These are phyloP conservation scores for Mungos mungo DNA, from an alignment of 2,113 vertebrate genomes.

Conservation along the genomic window DNA sequence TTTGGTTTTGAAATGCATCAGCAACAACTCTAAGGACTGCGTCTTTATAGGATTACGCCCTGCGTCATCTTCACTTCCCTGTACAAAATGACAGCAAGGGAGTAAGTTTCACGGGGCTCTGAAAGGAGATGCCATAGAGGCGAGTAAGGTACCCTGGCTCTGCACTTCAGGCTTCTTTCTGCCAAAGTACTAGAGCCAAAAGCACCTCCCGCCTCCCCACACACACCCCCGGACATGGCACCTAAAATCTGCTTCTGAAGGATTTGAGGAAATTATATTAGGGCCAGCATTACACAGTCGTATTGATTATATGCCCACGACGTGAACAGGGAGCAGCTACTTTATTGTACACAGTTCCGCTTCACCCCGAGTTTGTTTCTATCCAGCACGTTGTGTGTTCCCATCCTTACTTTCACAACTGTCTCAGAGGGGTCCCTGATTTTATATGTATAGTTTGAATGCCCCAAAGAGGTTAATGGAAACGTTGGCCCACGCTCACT, in stretches of 20 bases:
- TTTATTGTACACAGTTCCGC: not conserved
- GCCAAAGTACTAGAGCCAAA: not conserved
- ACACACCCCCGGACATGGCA: too few species aligned
- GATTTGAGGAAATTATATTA: not conserved
- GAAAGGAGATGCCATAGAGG: too few species aligned
- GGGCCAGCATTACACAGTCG: rapidly evolving
- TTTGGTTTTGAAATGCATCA: not conserved
- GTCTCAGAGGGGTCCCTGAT: not conserved
- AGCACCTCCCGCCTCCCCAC: not conserved
- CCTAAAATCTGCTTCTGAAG: not conserved
- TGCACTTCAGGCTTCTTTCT: not conserved
- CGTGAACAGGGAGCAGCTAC: not conserved
- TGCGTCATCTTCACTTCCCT: not conserved
- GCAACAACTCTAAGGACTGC: not conserved
- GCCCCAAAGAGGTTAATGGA: not conserved
- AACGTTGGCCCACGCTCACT: not conserved
- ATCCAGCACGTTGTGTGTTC: not conserved
- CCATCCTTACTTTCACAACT: not conserved
- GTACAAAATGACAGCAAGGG: not conserved
- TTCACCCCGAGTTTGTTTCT: not conserved
- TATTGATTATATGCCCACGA: not conserved
- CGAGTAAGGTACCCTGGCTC: too few species aligned
- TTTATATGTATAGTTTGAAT: not conserved
- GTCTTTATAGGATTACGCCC: too few species aligned
- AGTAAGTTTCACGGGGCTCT: not conserved